phyloP scores from a whole-genome alignment of 1,140 invertebrate species.

The Monochamus saltuarius region DNA sequence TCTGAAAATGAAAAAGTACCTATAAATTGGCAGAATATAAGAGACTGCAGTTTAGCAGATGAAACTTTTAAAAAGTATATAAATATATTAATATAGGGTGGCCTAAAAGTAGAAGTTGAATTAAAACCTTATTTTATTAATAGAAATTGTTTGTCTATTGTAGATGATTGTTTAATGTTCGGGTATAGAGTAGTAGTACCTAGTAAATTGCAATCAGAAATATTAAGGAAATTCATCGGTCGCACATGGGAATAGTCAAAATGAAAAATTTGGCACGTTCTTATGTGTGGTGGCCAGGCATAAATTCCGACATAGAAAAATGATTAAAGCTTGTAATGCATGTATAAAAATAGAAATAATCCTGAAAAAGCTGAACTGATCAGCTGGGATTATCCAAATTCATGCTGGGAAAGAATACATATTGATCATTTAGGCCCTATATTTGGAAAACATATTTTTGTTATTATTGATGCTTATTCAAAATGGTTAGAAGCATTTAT shows the following conservation, averaged over 20 bases:
- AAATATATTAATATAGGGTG: no score
- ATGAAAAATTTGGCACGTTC: slow-evolving; percentile 55
- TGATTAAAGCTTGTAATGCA: slow-evolving; percentile 13
- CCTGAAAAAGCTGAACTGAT: slow-evolving; percentile 27
- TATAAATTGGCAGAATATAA: no score
- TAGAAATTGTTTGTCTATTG: no score
- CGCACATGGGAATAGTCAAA: slow-evolving; percentile 52
- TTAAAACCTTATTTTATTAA: no score
- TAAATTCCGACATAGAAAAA: slow-evolving; percentile 49
- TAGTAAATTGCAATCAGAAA: neutral
- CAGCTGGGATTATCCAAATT: slow-evolving; percentile 36
- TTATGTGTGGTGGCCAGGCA: slow-evolving; percentile 55
- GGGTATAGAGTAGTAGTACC: no score
- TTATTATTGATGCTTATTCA: slow-evolving; percentile 39
- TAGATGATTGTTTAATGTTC: no score
- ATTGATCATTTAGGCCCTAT: slow-evolving; percentile 45
- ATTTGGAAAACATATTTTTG: slow-evolving; percentile 37
- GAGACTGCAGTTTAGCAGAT: no score
- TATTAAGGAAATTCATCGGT: slow-evolving; percentile 40
- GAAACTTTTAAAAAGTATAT: no score
- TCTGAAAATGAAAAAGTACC: no score
- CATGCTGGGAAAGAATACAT: slow-evolving; percentile 41
- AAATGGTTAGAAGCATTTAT: slow-evolving; percentile 36
- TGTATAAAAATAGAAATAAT: slow-evolving; percentile 27
- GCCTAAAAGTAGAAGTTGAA: no score